Base-by-base conservation (phyloP, 1,140 invertebrate species). In the Conopomorpha cramerella region DNA sequence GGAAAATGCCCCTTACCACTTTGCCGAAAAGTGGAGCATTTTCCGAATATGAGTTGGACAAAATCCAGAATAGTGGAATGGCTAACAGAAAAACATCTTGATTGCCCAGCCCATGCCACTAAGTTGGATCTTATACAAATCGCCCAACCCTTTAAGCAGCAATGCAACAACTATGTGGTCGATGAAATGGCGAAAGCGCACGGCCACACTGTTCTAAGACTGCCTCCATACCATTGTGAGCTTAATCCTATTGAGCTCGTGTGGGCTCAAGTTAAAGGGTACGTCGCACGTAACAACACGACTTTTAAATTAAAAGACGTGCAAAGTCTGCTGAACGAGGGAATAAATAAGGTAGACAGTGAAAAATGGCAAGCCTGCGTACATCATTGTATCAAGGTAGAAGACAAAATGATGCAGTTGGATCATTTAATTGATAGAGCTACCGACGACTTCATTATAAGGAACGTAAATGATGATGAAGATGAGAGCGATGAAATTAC, bases 221-320 rank as follows among this genome's bases (percentile, higher is more conserved):
- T 46, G 19, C 61, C 63, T 10, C 61, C 55, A 8, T 62, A 68
- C 41, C 59, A 70, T 39, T 43, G 36, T 30, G 46, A 66, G 19
- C 38, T 60, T 0, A 68, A 66, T 38, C 54, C 66, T 1, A 66
- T 68, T 8, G 59, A 71, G 41, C 25, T 52, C 2, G 41, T 58
- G 17, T 60, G 57, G 61, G 45, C 45, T 3, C 30, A 51, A 6
- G 37, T 64, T 8, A 68, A 68, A 46, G 34, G 38, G 14, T 39
- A 43, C 12, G 53, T 55, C 3, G 42, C 45, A 16, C 23, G 29
- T n/a, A 13, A 32, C 42, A 27, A 27, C 8, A 27, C 3, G 8
- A 27, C 26, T 2, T 27, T 27, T 8, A 27, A 27, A 27, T 27
- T 27, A 27, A n/a, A n/a, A n/a, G 26, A 27, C 10, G 26, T 27